These are phyloP conservation scores for Parauchenoglanis ngamensis DNA, from an alignment of 2,797 vertebrate species.

Conservation along the genomic window DNA sequence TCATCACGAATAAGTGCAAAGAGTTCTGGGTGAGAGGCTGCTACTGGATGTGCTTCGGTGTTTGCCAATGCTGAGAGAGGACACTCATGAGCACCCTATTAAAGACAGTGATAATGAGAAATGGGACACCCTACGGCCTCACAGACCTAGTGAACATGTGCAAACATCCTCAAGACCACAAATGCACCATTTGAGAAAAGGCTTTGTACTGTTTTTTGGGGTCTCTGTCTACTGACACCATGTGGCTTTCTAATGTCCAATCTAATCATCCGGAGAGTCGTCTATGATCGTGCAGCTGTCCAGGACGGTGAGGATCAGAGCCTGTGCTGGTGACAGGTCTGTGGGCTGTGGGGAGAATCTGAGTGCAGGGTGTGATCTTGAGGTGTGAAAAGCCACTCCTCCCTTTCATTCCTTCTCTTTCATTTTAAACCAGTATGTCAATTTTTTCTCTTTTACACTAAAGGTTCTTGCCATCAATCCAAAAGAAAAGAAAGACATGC, in stretches of 20 bases:
- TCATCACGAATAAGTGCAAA: neutral
- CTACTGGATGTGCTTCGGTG: neutral
- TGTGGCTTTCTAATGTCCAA: conserved; percentile 34
- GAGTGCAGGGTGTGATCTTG: neutral
- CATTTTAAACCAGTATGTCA: too few relatives aligned
- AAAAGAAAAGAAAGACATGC: neutral
- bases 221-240: conserved; percentile 24
- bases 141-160: neutral
- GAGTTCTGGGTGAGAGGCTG: neutral
- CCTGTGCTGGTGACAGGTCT: conserved; percentile 10
- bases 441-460: neutral
- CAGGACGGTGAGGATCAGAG: conserved; percentile 36
- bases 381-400: conserved; percentile 1
- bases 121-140: neutral
- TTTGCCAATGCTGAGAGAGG: neutral
- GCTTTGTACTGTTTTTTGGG: neutral
- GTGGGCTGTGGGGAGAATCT: neutral
- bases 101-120: neutral
- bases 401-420: neutral
- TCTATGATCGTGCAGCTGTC: conserved; percentile 39
- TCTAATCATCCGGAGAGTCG: conserved; percentile 34
- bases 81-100: neutral
- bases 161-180: neutral
- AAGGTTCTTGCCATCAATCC: neutral
- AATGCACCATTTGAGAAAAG: neutral